Percentiles rank a stretch among this genome's conserved stretches.
phyloP scores from a whole-genome alignment of 2,113 vertebrate species.

The Neomonachus schauinslandi region DNA sequence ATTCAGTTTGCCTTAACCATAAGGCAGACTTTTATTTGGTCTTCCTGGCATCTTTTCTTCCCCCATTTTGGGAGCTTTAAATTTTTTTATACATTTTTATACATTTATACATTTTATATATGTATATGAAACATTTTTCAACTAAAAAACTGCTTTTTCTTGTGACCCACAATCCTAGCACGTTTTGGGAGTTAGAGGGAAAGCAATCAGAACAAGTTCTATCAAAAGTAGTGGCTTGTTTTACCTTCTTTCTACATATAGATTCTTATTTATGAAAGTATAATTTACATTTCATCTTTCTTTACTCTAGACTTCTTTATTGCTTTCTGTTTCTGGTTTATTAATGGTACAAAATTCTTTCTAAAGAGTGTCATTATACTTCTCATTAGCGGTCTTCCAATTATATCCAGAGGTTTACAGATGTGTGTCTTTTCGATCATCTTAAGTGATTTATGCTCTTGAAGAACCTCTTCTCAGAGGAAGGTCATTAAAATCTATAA shows the following conservation, averaged over 20 bases:
- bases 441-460: conserved; percentile 95
- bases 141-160: background rate
- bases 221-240: background rate
- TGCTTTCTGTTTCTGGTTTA: conserved; percentile 86
- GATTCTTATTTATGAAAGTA: background rate
- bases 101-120: background rate
- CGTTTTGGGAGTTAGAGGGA: background rate
- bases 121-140: conserved; percentile 12
- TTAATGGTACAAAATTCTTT: conserved; percentile 95
- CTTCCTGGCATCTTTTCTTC: background rate
- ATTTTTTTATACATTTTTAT: background rate
- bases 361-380: conserved; percentile 94
- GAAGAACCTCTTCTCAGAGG: conserved; percentile 94
- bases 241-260: background rate
- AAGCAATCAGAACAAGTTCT: background rate
- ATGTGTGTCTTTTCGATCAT: conserved; percentile 95
- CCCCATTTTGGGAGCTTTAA: background rate
- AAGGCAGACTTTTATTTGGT: background rate
- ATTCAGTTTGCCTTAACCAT: background rate
- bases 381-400: conserved; percentile 94
- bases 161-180: background rate
- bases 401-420: conserved; percentile 95
- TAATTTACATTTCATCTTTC: background rate
- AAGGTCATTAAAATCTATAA: conserved; percentile 95
- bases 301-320: conserved; percentile 11